Evolutionary conservation across 2,888 invertebrate species (phyloP).

Genomic region (Hypsopygia costalis): DNA sequence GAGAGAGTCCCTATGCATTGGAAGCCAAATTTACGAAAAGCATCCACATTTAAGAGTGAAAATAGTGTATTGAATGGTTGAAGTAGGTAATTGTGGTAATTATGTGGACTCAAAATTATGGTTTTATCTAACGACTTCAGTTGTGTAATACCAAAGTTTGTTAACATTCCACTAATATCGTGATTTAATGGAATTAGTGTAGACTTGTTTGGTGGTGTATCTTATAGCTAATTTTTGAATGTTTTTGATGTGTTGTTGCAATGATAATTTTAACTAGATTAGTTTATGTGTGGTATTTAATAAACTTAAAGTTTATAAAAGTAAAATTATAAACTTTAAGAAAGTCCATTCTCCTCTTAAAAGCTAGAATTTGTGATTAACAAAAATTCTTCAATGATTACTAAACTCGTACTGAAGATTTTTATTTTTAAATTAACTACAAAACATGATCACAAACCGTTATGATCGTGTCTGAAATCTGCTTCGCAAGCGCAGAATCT

Average conservation of each 20-base stretch:
- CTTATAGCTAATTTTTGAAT: constrained; percentile 69
- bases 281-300: constrained; percentile 66
- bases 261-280: constrained; percentile 63
- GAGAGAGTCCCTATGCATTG: constrained; percentile 79
- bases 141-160: constrained; percentile 34
- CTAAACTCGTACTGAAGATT: constrained; percentile 3
- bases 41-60: constrained; percentile 80
- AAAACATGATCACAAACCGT: constrained; percentile 11
- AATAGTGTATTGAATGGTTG: constrained; percentile 80
- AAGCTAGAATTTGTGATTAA: constrained; percentile 15
- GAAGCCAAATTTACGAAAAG: constrained; percentile 79
- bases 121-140: constrained; percentile 37
- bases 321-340: constrained; percentile 43
- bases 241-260: constrained; percentile 76
- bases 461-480: constrained; percentile 20
- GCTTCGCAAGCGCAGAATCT: constrained; percentile 28
- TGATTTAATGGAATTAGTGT: constrained; percentile 56
- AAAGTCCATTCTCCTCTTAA: constrained; percentile 5
- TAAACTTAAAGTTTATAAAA: constrained; percentile 50
- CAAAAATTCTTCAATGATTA: background rate
- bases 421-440: constrained; percentile 3
- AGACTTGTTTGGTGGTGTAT: constrained; percentile 73
- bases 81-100: constrained; percentile 72
- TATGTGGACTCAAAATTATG: constrained; percentile 42
- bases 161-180: constrained; percentile 39